These are phyloP conservation scores for Rugalucina vietnamica DNA, from an alignment of 2,888 invertebrate genomes.

Conservation along the genomic window DNA sequence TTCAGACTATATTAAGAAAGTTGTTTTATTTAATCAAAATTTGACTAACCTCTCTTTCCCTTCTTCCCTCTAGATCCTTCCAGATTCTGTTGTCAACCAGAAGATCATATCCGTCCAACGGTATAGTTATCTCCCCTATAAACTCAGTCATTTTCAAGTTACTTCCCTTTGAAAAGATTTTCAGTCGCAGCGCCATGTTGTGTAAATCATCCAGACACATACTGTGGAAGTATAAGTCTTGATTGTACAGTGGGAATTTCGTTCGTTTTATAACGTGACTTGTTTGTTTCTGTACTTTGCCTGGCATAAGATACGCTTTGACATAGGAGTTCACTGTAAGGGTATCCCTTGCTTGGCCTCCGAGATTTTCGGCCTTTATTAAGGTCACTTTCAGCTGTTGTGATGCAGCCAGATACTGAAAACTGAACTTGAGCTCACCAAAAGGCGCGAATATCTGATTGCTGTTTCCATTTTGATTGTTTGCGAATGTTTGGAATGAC, in stretches of 20 bases:
- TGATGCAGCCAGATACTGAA: slow-evolving; percentile 83
- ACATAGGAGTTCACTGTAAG: slow-evolving; percentile 82
- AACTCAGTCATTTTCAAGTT: slow-evolving; percentile 82
- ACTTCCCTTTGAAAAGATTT: slow-evolving; percentile 82
- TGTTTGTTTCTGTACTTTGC: slow-evolving; percentile 83
- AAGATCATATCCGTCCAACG: slow-evolving; percentile 82
- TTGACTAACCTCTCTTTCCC: slow-evolving; percentile 72
- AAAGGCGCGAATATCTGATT: slow-evolving; percentile 66
- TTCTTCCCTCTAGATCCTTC: slow-evolving; percentile 81
- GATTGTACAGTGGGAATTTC: slow-evolving; percentile 82
- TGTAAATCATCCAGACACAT: slow-evolving; percentile 82
- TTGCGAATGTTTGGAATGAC: slow-evolving; percentile 50
- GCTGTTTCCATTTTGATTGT: slow-evolving; percentile 20
- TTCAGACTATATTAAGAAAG: too few relatives aligned
- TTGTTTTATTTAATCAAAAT: too few relatives aligned
- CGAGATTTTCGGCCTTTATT: slow-evolving; percentile 81
- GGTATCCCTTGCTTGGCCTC: slow-evolving; percentile 80
- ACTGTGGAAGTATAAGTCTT: slow-evolving; percentile 84
- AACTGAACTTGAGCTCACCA: slow-evolving; percentile 81
- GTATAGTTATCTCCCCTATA: slow-evolving; percentile 83
- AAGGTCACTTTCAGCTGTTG: slow-evolving; percentile 83
- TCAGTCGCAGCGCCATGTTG: slow-evolving; percentile 80
- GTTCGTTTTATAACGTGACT: slow-evolving; percentile 82
- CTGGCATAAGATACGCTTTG: slow-evolving; percentile 83
- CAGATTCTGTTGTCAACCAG: slow-evolving; percentile 84